phyloP scores from a whole-genome alignment of 2,113 vertebrate species.

The Pollimyrus isidori region DNA sequence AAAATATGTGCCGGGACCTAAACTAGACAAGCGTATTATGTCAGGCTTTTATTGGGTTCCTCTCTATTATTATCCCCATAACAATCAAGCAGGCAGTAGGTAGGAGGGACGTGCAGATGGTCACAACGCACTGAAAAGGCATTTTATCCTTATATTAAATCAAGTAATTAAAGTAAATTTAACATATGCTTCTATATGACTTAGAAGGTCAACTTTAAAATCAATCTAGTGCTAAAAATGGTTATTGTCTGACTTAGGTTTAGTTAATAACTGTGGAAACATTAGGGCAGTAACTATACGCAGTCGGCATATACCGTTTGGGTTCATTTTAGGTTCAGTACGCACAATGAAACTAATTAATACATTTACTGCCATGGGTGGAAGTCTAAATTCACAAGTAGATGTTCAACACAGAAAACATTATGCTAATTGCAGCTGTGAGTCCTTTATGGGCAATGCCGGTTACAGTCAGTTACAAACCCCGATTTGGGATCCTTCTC shows the following conservation, averaged over 20 bases:
- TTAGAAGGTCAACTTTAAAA: neutral
- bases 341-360: neutral
- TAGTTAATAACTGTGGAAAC: neutral
- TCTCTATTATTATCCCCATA: constrained; percentile 4
- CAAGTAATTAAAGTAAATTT: neutral
- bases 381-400: neutral
- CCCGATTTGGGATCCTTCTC: neutral
- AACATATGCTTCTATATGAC: neutral
- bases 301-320: neutral
- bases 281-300: neutral
- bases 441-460: neutral
- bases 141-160: neutral
- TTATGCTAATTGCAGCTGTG: neutral
- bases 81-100: neutral
- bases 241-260: neutral
- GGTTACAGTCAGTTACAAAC: neutral
- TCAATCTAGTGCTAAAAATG: neutral
- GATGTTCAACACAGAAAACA: neutral
- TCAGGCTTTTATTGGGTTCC: neutral
- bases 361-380: neutral
- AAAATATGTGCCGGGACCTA: constrained; percentile 17
- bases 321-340: neutral
- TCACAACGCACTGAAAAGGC: neutral
- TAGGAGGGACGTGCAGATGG: neutral
- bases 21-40: neutral